These are phyloP conservation scores for Phrynocephalus vlangalii DNA, from an alignment of 2,797 vertebrate species.

Conservation along the genomic window DNA sequence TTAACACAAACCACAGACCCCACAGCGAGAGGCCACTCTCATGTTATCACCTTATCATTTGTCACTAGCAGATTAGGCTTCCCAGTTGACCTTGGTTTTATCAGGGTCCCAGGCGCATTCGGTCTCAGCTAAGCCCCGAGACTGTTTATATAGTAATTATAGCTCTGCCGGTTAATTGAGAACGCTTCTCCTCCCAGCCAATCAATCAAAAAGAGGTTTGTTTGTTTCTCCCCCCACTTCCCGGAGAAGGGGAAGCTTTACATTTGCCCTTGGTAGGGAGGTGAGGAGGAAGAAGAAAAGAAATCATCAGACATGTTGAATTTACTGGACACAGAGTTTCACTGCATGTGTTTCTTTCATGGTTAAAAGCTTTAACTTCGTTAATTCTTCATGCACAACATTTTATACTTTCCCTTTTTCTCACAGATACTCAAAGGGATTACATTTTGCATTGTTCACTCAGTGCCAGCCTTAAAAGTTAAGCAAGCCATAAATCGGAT, in stretches of 20 bases:
- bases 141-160: constrained; percentile 74
- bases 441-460: background rate
- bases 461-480: background rate
- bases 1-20: constrained; percentile 51
- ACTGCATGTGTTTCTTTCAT: background rate
- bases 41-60: constrained; percentile 46
- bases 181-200: constrained; percentile 54
- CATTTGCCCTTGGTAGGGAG: constrained; percentile 44
- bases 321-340: constrained; percentile 14
- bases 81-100: constrained; percentile 53
- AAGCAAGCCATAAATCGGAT: no score
- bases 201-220: constrained; percentile 72
- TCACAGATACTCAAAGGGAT: background rate
- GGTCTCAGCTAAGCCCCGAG: constrained; percentile 49
- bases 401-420: background rate
- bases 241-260: constrained; percentile 64
- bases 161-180: constrained; percentile 70
- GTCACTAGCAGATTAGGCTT: constrained; percentile 49
- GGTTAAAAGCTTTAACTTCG: background rate
- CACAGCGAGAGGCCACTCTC: constrained; percentile 59
- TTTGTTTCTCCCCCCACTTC: constrained; percentile 62
- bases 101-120: constrained; percentile 56
- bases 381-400: background rate
- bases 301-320: constrained; percentile 45
- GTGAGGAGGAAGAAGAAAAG: constrained; percentile 50